Evolutionary conservation across 2,888 invertebrate genomes (phyloP), one percentile per base, ranked within the genome.

Genomic region (Drosophila dives): DNA sequence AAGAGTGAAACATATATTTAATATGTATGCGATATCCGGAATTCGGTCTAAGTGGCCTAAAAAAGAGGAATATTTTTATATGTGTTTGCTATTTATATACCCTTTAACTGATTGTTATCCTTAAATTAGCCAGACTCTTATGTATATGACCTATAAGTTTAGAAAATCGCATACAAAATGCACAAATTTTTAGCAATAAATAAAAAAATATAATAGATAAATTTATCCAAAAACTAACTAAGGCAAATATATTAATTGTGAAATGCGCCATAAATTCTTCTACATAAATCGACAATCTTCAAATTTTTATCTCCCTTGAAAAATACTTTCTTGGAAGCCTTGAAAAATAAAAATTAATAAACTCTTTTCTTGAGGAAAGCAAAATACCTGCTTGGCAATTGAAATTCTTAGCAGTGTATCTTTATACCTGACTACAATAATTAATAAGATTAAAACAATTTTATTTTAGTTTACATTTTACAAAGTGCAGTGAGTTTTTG

Each of bases 21-120:
- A 78, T 81, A 83, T 72, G 85, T 81, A 89, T 86, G 58, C 81
- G 84, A 66, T 79, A 76, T 75, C 40, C 66, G 20, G 23, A 48
- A 54, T 55, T 59, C 20, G 48, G 56, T 38, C 60, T 78, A 81
- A 86, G 79, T 81, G 63, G 34, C 53, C 53, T n/a, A 48, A 54
- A 48, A n/a, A 53, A 55, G 33, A 51, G 20, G 53, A 58, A 26
- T 36, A 10, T 6, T 36, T 34, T 34, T 0, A 5, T 33, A 23
- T 42, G 34, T 29, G 29, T 42, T 34, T 32, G 64, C 26, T 33
- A 49, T 53, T 53, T 11, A 26, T 59, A 34, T 72, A 55, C 72
- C 50, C 72, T 64, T 20, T 49, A 42, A 12, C 1, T 15, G 26
- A 34, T 55, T 1, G 15, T 23, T 59, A n/a, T n/a, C 12, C 1